A percentile compares a stretch with the other conserved stretches of the same genome.
Evolutionary conservation across 2,113 vertebrate genomes (phyloP).

Genomic region (Lasiurus borealis): DNA sequence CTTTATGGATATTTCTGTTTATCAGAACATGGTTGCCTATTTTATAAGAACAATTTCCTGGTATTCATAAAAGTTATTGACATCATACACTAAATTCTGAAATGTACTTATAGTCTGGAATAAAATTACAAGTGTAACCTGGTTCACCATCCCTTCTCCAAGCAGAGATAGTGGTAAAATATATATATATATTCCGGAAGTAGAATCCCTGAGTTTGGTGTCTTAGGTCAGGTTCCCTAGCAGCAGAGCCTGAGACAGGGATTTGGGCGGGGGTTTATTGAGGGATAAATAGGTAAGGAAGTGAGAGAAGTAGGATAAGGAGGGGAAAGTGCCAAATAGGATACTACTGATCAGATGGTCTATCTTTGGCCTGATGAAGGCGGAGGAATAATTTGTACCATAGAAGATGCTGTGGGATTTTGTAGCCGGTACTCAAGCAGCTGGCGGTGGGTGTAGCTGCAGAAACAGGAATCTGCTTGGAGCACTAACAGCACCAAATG

Average conservation of each 20-base stretch:
- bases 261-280: background rate
- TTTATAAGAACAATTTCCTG: constrained; percentile 29
- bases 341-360: background rate
- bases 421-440: background rate
- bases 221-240: background rate
- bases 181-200: background rate
- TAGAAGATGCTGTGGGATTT: background rate
- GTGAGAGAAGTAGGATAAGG: background rate
- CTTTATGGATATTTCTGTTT: background rate
- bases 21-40: background rate
- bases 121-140: background rate
- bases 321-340: background rate
- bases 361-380: background rate
- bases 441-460: background rate
- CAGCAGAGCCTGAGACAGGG: background rate
- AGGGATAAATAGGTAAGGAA: background rate
- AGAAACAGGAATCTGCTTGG: background rate
- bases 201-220: background rate
- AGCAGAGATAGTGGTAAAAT: background rate
- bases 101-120: background rate
- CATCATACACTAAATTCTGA: constrained; percentile 17
- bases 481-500: background rate
- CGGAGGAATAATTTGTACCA: background rate
- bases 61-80: constrained; percentile 23
- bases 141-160: background rate